Evolutionary conservation across 2,888 invertebrate genomes (phyloP), one percentile per base, ranked within the genome.

Genomic region (Trachelus stipa): DNA sequence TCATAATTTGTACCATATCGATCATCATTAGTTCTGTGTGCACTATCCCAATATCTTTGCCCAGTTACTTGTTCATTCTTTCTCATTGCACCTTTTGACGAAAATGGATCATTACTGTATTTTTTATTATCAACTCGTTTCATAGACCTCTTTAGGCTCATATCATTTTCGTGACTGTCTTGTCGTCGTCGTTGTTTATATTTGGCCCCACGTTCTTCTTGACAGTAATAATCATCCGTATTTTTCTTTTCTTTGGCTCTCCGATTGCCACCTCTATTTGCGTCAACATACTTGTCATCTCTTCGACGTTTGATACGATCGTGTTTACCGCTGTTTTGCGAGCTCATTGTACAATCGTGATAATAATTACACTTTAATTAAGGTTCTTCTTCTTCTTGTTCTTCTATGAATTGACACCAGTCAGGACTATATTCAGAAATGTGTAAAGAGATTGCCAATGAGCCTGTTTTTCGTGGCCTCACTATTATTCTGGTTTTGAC

Each of bases 21-120:
- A 0, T 12, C 77, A 73, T 80, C 74, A 0, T 37, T 69, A 74
- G 78, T 74, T 75, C 81, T 76, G 40, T 82, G 34, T 75, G 78
- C 74, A 79, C 82, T 78, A 80, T 84, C 79, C 87, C 87, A 86
- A 77, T 87, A 84, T 73, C 83, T 77, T 83, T 34, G 80, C 30
- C 69, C 69, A 69, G 69, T 30, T 69, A 69, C 69, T 12, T 69
- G 69, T 11, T 33, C 31, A 4, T 15, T 40, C 4, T 40, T 40
- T 15, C 40, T 12, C 40, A 40, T 40, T 12, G 4, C 4, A 40
- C 40, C 4, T 15, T 40, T 40, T 15, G 40, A 15, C 40, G 15
- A 15, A 40, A 40, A 40, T 3, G 40, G 1, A 1, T 69, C 30
- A 33, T 30, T 31, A 30, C 4, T 31, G 33, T 69, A 30, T n/a